Conservation (phyloP, 2,888 invertebrate species). For the Agrilus cyanescens region DNA sequence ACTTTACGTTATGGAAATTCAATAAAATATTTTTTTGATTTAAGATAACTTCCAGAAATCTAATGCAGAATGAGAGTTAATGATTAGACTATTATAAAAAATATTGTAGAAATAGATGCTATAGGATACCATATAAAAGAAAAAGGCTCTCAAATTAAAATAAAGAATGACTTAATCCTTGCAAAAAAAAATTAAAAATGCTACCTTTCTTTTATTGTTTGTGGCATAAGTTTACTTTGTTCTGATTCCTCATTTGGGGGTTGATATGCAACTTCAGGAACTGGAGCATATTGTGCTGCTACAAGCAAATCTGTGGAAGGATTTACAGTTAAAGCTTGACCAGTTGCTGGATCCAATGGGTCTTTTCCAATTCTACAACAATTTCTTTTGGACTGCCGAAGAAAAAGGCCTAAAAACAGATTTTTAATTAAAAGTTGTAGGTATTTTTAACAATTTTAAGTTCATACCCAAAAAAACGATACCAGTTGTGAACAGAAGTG, state of each 20-base stretch:
- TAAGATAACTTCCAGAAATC: too few relatives aligned
- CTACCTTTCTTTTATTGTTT: slow-evolving; percentile 61
- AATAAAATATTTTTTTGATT: too few relatives aligned
- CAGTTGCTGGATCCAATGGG: slow-evolving; percentile 41
- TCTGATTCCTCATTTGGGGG: slow-evolving; percentile 57
- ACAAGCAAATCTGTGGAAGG: slow-evolving; percentile 67
- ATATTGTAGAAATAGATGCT: too few relatives aligned
- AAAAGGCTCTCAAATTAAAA: too few relatives aligned
- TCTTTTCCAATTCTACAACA: slow-evolving; percentile 34
- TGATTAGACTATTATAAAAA: too few relatives aligned
- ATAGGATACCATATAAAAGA: too few relatives aligned
- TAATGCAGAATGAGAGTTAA: too few relatives aligned
- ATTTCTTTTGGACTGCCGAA: slow-evolving; percentile 28
- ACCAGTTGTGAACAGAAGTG: slow-evolving; percentile 49
- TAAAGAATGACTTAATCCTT: too few relatives aligned
- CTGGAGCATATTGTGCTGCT: slow-evolving; percentile 63
- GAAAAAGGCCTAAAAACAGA: slow-evolving; percentile 27
- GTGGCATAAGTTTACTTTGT: slow-evolving; percentile 58
- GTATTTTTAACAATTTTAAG: background rate
- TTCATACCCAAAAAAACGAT: slow-evolving; percentile 45
- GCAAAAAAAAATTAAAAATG: too few relatives aligned
- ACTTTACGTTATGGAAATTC: too few relatives aligned
- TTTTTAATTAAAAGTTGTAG: background rate
- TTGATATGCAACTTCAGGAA: slow-evolving; percentile 51
- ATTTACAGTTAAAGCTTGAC: slow-evolving; percentile 40